These are phyloP conservation scores for Fulica atra DNA, from an alignment of 2,113 vertebrate genomes.

Conservation along the genomic window DNA sequence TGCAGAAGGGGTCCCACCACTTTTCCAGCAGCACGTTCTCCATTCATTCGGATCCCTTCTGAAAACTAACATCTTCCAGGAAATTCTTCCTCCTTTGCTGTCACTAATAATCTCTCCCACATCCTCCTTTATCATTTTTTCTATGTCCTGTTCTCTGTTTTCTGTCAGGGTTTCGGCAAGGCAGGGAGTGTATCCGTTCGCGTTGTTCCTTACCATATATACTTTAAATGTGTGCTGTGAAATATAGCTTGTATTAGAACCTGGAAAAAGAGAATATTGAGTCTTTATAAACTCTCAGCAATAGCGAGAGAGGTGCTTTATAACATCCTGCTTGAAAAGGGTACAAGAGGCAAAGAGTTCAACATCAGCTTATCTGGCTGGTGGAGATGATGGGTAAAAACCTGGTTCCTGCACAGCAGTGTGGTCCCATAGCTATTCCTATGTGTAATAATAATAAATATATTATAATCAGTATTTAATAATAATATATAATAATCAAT, in stretches of 20 bases:
- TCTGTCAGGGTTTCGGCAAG: background rate
- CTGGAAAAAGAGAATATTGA: background rate
- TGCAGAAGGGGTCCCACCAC: background rate
- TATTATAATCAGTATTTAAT: background rate
- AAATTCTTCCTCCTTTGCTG: slow-evolving; percentile 9
- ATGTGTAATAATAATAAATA: background rate
- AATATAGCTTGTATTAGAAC: background rate
- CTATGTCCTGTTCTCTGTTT: background rate
- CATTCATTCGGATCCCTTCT: background rate
- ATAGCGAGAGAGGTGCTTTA: background rate
- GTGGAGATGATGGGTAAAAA: background rate
- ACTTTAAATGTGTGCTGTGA: background rate
- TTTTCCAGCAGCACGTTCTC: background rate
- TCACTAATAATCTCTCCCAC: background rate
- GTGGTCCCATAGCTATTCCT: background rate
- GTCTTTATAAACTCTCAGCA: background rate
- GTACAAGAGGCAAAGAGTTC: background rate
- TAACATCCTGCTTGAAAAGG: background rate
- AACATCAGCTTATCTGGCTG: background rate
- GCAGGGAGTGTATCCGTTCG: background rate
- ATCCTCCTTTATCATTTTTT: slow-evolving; percentile 1
- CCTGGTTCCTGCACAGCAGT: background rate
- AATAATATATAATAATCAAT: background rate
- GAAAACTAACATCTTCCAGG: background rate
- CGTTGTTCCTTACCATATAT: background rate